Evolutionary conservation across 2,113 vertebrate species (phyloP).

Genomic region (Calyptommatus sinebrachiatus): DNA sequence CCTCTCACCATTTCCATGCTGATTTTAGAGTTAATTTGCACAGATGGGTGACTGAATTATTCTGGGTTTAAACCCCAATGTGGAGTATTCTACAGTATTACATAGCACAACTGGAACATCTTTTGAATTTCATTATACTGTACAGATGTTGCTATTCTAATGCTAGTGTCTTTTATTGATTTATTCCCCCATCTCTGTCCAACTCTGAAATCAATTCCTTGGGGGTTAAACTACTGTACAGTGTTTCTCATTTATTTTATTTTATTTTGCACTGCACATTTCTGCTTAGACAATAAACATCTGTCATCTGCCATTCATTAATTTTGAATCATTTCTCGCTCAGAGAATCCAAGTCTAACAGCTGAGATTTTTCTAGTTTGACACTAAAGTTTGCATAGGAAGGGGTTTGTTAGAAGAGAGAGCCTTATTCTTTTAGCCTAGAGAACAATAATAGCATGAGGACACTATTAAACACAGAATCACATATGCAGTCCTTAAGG

Average conservation of each 20-base stretch:
- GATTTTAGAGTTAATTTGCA: too few species aligned
- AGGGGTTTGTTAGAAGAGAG: slow-evolving; percentile 66
- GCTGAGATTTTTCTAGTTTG: slow-evolving; percentile 76
- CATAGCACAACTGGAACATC: not conserved
- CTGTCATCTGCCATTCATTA: slow-evolving; percentile 78
- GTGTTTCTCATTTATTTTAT: slow-evolving; percentile 62
- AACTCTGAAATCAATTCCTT: slow-evolving; percentile 60
- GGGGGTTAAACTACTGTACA: slow-evolving; percentile 49
- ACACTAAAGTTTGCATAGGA: slow-evolving; percentile 75
- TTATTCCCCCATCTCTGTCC: slow-evolving; percentile 35
- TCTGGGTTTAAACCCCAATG: not conserved
- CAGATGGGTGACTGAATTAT: too few species aligned
- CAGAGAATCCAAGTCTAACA: slow-evolving; percentile 71
- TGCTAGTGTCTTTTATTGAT: slow-evolving; percentile 37
- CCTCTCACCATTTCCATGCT: too few species aligned
- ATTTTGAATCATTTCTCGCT: slow-evolving; percentile 73
- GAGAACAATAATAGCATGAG: slow-evolving; percentile 53
- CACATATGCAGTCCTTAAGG: slow-evolving; percentile 41
- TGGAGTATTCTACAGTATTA: not conserved
- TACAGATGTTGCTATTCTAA: slow-evolving; percentile 39
- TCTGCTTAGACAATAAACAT: slow-evolving; percentile 77
- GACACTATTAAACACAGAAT: slow-evolving; percentile 58
- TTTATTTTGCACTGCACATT: slow-evolving; percentile 66
- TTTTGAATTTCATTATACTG: slow-evolving; percentile 28
- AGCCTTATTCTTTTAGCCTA: slow-evolving; percentile 43